Evolutionary conservation across 2,797 vertebrate species (phyloP), one percentile per base, ranked within the genome.

Genomic region (Pyrocephalus nanus): DNA sequence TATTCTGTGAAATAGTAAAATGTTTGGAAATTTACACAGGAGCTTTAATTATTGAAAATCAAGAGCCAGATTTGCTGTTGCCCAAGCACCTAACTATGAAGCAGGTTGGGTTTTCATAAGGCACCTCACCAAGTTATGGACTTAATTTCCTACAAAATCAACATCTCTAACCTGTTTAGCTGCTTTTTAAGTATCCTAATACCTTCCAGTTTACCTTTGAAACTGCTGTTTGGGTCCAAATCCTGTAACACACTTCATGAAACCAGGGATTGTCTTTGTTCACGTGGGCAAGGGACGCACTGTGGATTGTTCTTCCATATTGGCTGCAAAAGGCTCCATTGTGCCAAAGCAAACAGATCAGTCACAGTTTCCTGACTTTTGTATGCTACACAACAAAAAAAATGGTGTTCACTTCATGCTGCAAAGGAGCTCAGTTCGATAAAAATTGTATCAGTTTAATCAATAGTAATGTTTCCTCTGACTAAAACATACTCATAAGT

Each of bases 391-490:
- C 43, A n/a, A 18, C 48, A 50, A 40, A 22, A 22, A 22, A 43
- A 65, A 54, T 8, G 12, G 18, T 30, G 34, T n/a, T 18, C 2
- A 0, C 42, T 89, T 65, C 3, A 4, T 67, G 61, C 60, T 85
- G 80, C 78, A 54, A 47, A 76, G 61, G 61, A 87, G 67, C 36
- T 61, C 38, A 9, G 81, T 27, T 95, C 30, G 0, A 88, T 92
- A 90, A 88, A 93, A 92, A 81, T 72, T 16, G 4, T 66, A 79
- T 94, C 73, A 38, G 15, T 47, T 70, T 85, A 96, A 95, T 96
- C 92, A 74, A 92, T 91, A 93, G 27, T 61, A 77, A 80, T 86
- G 79, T 90, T 93, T 90, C 72, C 34, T 78, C 76, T 86, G 74
- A 48, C 64, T 87, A 50, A 93, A 84, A 90, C 70, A 75, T 29